These are phyloP conservation scores for Paramormyrops kingsleyae DNA, from an alignment of 2,113 vertebrate species.

Conservation along the genomic window DNA sequence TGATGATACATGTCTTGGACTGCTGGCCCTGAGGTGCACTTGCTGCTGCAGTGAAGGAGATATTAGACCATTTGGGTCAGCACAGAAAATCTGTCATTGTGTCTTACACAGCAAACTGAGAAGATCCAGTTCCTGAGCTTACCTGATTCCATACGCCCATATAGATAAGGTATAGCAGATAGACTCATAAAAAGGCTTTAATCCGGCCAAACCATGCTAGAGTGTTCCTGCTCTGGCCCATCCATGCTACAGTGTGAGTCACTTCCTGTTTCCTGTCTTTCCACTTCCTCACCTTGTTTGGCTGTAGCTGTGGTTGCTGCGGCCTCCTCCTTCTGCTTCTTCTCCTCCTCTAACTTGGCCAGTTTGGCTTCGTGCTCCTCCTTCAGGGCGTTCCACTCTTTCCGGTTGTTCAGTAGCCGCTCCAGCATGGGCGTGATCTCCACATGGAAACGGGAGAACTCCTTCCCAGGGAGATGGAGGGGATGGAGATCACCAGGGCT, in stretches of 20 bases:
- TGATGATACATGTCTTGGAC: slow-evolving; percentile 61
- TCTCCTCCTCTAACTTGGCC: slow-evolving; percentile 53
- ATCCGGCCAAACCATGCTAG: background rate
- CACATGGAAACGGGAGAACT: slow-evolving; percentile 70
- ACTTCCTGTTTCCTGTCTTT: background rate
- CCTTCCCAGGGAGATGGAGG: slow-evolving; percentile 39
- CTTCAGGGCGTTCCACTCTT: slow-evolving; percentile 70
- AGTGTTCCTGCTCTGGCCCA: background rate
- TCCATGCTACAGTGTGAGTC: background rate
- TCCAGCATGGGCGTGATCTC: slow-evolving; percentile 72
- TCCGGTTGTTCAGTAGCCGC: slow-evolving; percentile 69
- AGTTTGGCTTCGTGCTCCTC: slow-evolving; percentile 65
- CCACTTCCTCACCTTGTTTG: slow-evolving; percentile 48
- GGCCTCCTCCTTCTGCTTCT: slow-evolving; percentile 55
- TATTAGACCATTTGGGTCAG: background rate
- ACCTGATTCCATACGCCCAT: background rate
- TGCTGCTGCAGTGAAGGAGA: slow-evolving; percentile 29
- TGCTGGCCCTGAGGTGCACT: slow-evolving; percentile 40
- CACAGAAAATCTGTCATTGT: background rate
- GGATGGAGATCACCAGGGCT: background rate
- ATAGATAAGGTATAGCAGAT: background rate
- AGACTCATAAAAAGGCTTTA: background rate
- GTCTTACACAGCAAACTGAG: background rate
- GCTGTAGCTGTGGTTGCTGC: slow-evolving; percentile 2
- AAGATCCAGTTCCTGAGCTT: background rate